Percentiles rank a stretch among this genome's conserved stretches.
Evolutionary conservation across 2,888 invertebrate genomes (phyloP).

Genomic region (Drosophila koepferae): DNA sequence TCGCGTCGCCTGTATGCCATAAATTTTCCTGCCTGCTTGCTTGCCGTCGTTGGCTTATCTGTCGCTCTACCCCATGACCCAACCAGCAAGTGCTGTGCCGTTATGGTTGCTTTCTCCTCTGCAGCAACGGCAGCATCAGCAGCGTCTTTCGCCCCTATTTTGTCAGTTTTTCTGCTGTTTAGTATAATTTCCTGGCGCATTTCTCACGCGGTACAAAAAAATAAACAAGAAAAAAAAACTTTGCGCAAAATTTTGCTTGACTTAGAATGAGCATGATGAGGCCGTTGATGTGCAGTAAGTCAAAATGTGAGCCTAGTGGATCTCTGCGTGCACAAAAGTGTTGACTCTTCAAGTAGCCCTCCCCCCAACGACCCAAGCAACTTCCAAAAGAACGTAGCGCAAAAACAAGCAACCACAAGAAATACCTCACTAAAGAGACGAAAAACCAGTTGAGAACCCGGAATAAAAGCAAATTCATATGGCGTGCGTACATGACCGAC

Average conservation of each 20-base stretch:
- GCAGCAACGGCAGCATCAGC: background rate
- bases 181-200: slow-evolving; percentile 74
- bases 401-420: slow-evolving; percentile 30
- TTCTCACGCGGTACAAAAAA: slow-evolving; percentile 55
- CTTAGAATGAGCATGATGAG: slow-evolving; percentile 64
- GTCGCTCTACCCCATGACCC: background rate
- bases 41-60: slow-evolving; percentile 65
- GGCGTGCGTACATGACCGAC: slow-evolving; percentile 12
- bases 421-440: slow-evolving; percentile 32
- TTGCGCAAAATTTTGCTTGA: slow-evolving; percentile 61
- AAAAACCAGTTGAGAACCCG: slow-evolving; percentile 31
- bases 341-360: slow-evolving; percentile 53
- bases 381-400: slow-evolving; percentile 12
- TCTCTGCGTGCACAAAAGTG: slow-evolving; percentile 36
- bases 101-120: slow-evolving; percentile 58
- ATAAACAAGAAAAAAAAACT: slow-evolving; percentile 9
- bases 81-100: slow-evolving; percentile 30
- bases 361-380: slow-evolving; percentile 14
- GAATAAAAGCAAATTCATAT: slow-evolving; percentile 57
- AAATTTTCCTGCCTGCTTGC: slow-evolving; percentile 65
- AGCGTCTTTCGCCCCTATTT: slow-evolving; percentile 40
- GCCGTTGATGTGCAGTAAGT: slow-evolving; percentile 68
- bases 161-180: slow-evolving; percentile 57
- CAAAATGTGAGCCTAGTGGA: slow-evolving; percentile 54
- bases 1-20: slow-evolving; percentile 70